phyloP scores from a whole-genome alignment of 2,113 vertebrate species.

The Crypturellus undulatus region DNA sequence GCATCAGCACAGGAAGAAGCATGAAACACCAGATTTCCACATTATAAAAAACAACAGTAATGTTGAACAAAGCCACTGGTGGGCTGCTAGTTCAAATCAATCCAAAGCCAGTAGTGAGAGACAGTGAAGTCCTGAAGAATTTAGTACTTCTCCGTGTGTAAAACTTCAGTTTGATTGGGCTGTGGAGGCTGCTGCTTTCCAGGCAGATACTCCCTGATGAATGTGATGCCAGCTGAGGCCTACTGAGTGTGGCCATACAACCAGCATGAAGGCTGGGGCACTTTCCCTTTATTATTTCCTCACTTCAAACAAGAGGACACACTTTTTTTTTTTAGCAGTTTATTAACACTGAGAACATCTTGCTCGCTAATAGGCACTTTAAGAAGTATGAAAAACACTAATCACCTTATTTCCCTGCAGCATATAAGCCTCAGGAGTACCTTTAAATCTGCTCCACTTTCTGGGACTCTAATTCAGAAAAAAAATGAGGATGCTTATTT shows the following conservation, averaged over 20 bases:
- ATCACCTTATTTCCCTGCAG: not conserved
- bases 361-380: not conserved
- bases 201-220: not conserved
- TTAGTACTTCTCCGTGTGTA: not conserved
- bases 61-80: not conserved
- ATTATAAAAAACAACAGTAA: not conserved
- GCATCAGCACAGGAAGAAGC: not conserved
- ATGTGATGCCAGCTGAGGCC: not conserved
- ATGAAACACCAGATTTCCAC: not conserved
- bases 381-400: not conserved
- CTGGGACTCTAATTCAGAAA: not conserved
- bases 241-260: not conserved
- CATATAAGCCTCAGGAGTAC: not conserved
- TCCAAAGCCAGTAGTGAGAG: not conserved
- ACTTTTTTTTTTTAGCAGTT: not conserved
- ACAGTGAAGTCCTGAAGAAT: not conserved
- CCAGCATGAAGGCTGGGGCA: not conserved
- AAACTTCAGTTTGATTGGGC: not conserved
- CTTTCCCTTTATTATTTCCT: not conserved
- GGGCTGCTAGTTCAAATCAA: not conserved
- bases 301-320: not conserved
- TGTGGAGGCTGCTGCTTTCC: not conserved
- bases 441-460: slow-evolving; percentile 51
- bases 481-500: slow-evolving; percentile 46
- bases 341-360: not conserved